Conservation (phyloP, 2,113 vertebrate species). For the Gnathonemus echidnorhynchus region DNA sequence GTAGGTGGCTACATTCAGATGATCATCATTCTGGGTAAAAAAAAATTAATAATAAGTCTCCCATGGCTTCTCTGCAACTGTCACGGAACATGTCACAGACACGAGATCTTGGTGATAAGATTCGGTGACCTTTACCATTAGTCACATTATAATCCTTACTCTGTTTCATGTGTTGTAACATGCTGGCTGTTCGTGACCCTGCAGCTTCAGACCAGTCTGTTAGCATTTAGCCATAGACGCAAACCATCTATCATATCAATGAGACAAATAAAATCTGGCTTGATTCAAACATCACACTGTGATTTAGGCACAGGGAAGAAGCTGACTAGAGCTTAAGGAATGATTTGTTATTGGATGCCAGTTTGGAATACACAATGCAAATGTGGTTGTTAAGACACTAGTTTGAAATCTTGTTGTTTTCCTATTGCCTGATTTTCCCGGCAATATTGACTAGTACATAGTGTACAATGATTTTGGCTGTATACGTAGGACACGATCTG, state of each 20-base stretch:
- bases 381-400: neutral
- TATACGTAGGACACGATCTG: too few species aligned
- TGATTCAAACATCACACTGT: neutral
- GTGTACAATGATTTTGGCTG: neutral
- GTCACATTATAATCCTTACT: neutral
- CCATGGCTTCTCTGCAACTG: conserved; percentile 3
- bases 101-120: neutral
- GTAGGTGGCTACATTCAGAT: conserved; percentile 2
- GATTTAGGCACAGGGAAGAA: neutral
- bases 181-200: conserved; percentile 39
- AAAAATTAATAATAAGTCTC: neutral
- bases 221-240: conserved; percentile 61
- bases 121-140: conserved; percentile 1
- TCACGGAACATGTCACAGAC: conserved; percentile 11
- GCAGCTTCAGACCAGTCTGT: conserved; percentile 67
- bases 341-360: neutral
- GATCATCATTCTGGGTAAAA: conserved; percentile 1
- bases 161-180: neutral
- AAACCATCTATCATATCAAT: conserved; percentile 48
- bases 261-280: conserved; percentile 44
- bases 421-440: neutral
- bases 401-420: neutral
- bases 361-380: neutral
- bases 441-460: neutral
- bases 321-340: neutral